These are phyloP conservation scores for Cliona cf. orientalis DNA, from an alignment of 37 sponge, comb jelly and placozoan genomes.

Conservation along the genomic window DNA sequence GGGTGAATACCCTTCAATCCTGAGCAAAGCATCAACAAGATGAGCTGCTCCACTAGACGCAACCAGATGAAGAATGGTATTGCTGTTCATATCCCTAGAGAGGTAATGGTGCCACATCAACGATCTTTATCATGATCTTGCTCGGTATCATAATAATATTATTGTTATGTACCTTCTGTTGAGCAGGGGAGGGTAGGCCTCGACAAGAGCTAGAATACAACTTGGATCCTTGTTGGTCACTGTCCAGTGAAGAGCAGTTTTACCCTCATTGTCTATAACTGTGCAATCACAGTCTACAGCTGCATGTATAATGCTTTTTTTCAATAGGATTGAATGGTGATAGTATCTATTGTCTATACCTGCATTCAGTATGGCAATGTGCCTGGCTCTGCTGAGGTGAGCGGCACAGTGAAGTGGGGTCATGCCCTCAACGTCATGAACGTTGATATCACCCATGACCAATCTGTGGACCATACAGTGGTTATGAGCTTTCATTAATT, in stretches of 20 bases:
- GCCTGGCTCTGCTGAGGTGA: slow-evolving; percentile 70
- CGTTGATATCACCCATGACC: slow-evolving; percentile 72
- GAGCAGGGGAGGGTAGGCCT: slow-evolving; percentile 71
- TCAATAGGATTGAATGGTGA: too few species aligned
- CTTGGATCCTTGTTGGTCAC: slow-evolving; percentile 62
- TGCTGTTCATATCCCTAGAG: slow-evolving; percentile 65
- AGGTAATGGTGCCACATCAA: not conserved
- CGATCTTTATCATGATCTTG: not conserved
- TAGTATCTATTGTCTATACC: slow-evolving; percentile 30
- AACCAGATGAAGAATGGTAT: slow-evolving; percentile 69
- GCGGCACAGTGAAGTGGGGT: slow-evolving; percentile 89
- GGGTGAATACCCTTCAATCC: slow-evolving; percentile 33
- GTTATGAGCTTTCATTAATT: not conserved
- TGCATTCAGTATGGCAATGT: slow-evolving; percentile 66
- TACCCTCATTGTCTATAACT: slow-evolving; percentile 76
- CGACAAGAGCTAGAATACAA: slow-evolving; percentile 56
- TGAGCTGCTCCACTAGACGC: slow-evolving; percentile 56
- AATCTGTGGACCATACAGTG: slow-evolving; percentile 19
- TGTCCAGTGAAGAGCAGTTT: slow-evolving; percentile 92
- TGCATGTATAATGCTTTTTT: too few species aligned
- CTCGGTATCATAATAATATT: too few species aligned
- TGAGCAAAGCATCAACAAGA: slow-evolving; percentile 57
- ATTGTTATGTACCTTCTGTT: slow-evolving; percentile 52
- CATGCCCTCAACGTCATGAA: slow-evolving; percentile 77
- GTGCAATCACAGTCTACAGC: slow-evolving; percentile 74